These are phyloP conservation scores for Andinoacara biseriatus DNA, from an alignment of 2,113 vertebrate species.

Conservation along the genomic window DNA sequence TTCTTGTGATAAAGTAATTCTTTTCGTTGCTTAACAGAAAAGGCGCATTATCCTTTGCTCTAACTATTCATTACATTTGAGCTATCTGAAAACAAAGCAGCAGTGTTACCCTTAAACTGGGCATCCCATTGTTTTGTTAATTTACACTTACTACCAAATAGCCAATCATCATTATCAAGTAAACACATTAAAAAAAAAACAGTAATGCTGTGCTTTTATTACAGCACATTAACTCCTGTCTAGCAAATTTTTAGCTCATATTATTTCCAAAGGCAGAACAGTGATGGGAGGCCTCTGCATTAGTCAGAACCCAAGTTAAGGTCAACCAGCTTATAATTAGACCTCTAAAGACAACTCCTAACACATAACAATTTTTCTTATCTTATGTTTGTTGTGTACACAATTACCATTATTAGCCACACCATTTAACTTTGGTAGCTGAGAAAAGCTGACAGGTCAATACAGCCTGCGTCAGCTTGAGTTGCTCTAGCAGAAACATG, in stretches of 20 bases:
- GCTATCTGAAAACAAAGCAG: background rate
- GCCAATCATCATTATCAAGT: background rate
- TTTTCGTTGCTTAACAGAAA: background rate
- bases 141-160: conserved; percentile 6
- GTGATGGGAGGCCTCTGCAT: background rate
- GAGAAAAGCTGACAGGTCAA: background rate
- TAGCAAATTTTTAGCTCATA: background rate
- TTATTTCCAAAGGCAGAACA: background rate
- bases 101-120: background rate
- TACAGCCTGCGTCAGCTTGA: too few relatives aligned
- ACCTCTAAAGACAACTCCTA: background rate
- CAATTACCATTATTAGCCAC: background rate
- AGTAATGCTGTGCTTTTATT: background rate
- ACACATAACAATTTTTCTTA: background rate
- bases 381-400: background rate
- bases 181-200: conserved; percentile 1
- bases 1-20: too few relatives aligned
- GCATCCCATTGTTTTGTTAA: background rate
- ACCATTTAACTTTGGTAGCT: background rate
- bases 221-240: background rate
- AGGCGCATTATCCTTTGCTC: background rate
- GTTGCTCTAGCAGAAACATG: too few relatives aligned
- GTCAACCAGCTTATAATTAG: background rate
- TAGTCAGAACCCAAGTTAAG: background rate
- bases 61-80: background rate